A percentile compares a stretch with the other conserved stretches of the same genome.
Conservation (phyloP, 2,113 vertebrate genomes). For the Monarcha castaneiventris region DNA sequence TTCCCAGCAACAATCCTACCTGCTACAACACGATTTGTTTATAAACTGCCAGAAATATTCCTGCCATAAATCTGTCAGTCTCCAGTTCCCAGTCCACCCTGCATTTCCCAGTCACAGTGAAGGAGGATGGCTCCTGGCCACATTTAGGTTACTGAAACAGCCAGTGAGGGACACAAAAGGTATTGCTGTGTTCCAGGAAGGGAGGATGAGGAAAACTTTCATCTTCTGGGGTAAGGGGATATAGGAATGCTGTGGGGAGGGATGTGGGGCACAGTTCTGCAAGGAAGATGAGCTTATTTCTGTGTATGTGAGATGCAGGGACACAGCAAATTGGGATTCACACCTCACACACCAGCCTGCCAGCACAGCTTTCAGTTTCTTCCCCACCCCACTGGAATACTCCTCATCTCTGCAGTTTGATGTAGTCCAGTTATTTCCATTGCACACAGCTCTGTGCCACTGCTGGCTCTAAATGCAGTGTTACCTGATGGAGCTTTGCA, state of each 20-base stretch:
- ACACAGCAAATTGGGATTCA: not conserved
- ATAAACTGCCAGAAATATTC: not conserved
- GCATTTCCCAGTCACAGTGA: not conserved
- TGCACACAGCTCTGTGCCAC: not conserved
- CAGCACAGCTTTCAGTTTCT: not conserved
- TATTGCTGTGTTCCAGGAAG: not conserved
- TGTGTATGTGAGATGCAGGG: not conserved
- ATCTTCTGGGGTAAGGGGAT: not conserved
- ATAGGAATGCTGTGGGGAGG: not conserved
- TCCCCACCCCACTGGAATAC: not conserved
- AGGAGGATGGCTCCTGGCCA: not conserved
- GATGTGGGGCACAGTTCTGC: not conserved
- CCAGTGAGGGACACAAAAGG: not conserved
- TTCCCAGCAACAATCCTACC: not conserved
- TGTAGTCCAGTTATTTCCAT: not conserved
- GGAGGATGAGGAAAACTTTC: not conserved
- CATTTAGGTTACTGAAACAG: not conserved
- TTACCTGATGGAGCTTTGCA: not conserved
- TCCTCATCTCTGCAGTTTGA: not conserved
- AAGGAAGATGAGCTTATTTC: not conserved
- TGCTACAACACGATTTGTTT: not conserved
- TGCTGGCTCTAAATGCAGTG: not conserved
- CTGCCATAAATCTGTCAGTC: not conserved
- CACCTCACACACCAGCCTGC: not conserved
- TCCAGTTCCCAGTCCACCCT: not conserved